Evolutionary conservation across 92 coral and sea anemone species (phyloP).

Genomic region (Zoanthus sansibaricus): DNA sequence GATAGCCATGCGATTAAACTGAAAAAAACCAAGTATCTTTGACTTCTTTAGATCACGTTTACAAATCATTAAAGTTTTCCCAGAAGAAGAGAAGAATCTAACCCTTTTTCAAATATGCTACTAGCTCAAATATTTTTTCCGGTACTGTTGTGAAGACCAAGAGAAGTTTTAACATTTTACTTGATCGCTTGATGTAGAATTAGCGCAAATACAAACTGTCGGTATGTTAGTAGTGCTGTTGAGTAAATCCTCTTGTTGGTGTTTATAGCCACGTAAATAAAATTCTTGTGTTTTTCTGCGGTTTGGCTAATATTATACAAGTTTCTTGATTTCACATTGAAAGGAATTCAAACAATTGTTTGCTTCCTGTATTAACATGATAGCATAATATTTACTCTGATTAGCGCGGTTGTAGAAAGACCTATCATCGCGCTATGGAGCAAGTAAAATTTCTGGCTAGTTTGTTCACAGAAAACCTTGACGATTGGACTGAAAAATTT

Average conservation of each 20-base stretch:
- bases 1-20: too few relatives aligned
- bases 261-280: neutral
- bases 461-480: neutral
- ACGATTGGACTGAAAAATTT: slow-evolving; percentile 1
- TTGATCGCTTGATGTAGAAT: too few relatives aligned
- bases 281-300: neutral
- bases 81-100: too few relatives aligned
- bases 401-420: neutral
- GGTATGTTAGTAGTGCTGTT: neutral
- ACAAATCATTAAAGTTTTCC: too few relatives aligned
- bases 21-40: too few relatives aligned
- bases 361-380: slow-evolving; percentile 34
- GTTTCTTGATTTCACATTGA: slow-evolving; percentile 17
- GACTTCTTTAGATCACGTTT: too few relatives aligned
- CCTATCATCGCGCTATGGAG: neutral
- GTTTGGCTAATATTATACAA: slow-evolving; percentile 20
- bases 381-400: slow-evolving; percentile 45
- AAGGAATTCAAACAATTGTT: slow-evolving; percentile 36
- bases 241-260: neutral
- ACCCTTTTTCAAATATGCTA: too few relatives aligned
- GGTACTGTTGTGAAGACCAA: too few relatives aligned
- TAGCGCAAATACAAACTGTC: neutral
- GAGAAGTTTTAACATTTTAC: too few relatives aligned
- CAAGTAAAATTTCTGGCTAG: neutral
- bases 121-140: too few relatives aligned